These are phyloP conservation scores for Stictonetta naevosa DNA, from an alignment of 2,113 vertebrate genomes.

Conservation along the genomic window DNA sequence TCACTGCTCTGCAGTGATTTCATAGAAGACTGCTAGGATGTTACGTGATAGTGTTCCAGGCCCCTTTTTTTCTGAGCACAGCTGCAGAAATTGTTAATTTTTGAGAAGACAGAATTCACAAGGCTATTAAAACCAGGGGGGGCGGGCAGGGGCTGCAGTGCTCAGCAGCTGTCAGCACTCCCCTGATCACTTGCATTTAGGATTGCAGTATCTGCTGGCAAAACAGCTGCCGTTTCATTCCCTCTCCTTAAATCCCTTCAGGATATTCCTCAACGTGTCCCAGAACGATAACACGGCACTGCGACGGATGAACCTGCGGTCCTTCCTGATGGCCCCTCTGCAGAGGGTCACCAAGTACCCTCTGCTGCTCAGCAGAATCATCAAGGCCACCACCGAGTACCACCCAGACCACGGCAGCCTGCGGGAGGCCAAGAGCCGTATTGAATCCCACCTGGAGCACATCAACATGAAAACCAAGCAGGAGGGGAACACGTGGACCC, in stretches of 20 bases:
- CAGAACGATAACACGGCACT: constrained; percentile 93
- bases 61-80: background rate
- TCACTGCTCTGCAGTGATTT: background rate
- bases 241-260: constrained; percentile 58
- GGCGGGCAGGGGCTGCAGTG: background rate
- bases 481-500: constrained; percentile 88
- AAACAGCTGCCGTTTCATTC: background rate
- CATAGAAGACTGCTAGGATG: background rate
- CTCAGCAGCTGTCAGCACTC: background rate
- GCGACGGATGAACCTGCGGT: constrained; percentile 91
- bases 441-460: constrained; percentile 93
- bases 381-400: constrained; percentile 85
- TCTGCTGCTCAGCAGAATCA: constrained; percentile 88
- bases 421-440: constrained; percentile 89
- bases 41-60: background rate
- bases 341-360: constrained; percentile 94
- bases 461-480: constrained; percentile 95
- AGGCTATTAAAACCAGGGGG: background rate
- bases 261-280: constrained; percentile 93
- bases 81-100: background rate
- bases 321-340: constrained; percentile 92
- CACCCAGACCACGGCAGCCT: constrained; percentile 87
- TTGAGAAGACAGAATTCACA: background rate
- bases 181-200: background rate
- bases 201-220: background rate